These are phyloP conservation scores for Lontra canadensis DNA, from an alignment of 2,113 vertebrate species.

Conservation along the genomic window DNA sequence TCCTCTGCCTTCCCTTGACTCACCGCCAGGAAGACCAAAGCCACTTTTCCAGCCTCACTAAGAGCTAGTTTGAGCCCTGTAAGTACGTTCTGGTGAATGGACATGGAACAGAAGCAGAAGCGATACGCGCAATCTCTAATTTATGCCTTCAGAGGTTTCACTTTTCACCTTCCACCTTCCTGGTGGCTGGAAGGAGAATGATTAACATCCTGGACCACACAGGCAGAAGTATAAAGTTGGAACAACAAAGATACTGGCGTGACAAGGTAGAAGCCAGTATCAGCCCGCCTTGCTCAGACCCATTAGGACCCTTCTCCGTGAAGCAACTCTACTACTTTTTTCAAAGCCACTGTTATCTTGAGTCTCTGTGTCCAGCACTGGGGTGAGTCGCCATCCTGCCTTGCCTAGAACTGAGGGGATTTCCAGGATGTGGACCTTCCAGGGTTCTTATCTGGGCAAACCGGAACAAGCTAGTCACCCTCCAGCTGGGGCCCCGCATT, in stretches of 20 bases:
- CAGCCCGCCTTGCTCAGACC: background rate
- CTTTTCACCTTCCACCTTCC: background rate
- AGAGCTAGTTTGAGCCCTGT: background rate
- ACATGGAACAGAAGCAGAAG: background rate
- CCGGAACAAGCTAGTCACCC: background rate
- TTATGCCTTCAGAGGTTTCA: background rate
- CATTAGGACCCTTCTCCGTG: background rate
- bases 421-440: background rate
- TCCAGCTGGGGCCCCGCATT: background rate
- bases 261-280: background rate
- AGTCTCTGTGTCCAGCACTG: background rate
- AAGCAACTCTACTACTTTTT: background rate
- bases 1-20: background rate
- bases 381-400: background rate
- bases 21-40: background rate
- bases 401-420: background rate
- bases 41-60: background rate
- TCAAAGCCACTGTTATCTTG: background rate
- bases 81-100: background rate
- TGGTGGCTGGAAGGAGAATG: background rate
- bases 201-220: background rate
- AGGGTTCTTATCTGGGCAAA: background rate
- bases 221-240: background rate
- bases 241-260: background rate
- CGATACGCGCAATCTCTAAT: background rate